Evolutionary conservation across 2,113 vertebrate species (phyloP).

Genomic region (Nannobrachium achirus): DNA sequence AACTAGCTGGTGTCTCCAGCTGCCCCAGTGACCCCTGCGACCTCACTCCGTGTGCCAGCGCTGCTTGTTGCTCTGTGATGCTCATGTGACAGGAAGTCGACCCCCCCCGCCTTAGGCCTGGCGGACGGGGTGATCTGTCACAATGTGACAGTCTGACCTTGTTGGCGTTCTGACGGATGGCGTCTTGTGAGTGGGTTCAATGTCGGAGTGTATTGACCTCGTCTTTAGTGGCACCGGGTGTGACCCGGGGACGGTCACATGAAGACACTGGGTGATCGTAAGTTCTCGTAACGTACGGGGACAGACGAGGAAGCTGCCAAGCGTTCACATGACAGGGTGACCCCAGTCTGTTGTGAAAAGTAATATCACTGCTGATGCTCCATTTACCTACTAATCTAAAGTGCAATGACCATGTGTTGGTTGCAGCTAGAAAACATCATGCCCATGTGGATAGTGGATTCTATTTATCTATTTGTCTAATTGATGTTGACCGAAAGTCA

Average conservation of each 20-base stretch:
- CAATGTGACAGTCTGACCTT: background rate
- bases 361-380: too few species aligned
- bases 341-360: too few species aligned
- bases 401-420: too few species aligned
- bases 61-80: slow-evolving; percentile 1
- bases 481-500: too few species aligned
- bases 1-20: background rate
- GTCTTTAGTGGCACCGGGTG: background rate
- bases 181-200: slow-evolving; percentile 16
- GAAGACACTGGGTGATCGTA: background rate
- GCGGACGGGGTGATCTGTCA: slow-evolving; percentile 14
- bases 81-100: slow-evolving; percentile 29
- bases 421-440: too few species aligned
- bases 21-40: slow-evolving; percentile 7
- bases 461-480: too few species aligned
- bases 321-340: too few species aligned
- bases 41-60: background rate
- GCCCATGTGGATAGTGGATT: too few species aligned
- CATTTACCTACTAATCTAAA: too few species aligned
- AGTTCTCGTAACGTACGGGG: background rate
- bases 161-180: background rate
- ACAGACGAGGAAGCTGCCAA: too few species aligned
- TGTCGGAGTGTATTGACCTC: background rate
- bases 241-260: background rate
- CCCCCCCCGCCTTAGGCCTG: background rate